Conservation (phyloP, 2,888 invertebrate genomes). For the Torymus tubicola region DNA sequence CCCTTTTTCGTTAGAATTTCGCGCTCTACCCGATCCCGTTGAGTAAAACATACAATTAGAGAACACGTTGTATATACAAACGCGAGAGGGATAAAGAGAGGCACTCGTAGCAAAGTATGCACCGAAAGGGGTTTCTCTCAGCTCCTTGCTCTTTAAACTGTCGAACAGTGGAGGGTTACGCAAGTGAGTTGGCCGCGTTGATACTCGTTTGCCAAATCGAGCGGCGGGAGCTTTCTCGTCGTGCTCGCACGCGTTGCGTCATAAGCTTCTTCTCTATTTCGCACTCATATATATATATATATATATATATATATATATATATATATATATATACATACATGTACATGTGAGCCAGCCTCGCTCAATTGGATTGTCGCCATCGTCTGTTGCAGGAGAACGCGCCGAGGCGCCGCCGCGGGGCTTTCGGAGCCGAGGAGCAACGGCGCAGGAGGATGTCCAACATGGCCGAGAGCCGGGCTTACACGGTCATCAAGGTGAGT, state of each 20-base stretch:
- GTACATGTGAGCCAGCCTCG: too few relatives aligned
- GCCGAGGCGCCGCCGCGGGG: conserved; percentile 63
- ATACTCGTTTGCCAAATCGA: conserved; percentile 51
- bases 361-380: too few relatives aligned
- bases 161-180: conserved; percentile 37
- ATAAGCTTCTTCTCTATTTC: conserved; percentile 34
- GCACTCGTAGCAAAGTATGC: too few relatives aligned
- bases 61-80: too few relatives aligned
- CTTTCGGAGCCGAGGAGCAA: neutral
- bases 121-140: too few relatives aligned
- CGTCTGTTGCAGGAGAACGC: conserved; percentile 64
- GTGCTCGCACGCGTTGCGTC: conserved; percentile 19
- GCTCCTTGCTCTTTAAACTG: conserved; percentile 12
- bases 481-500: conserved; percentile 74
- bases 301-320: too few relatives aligned
- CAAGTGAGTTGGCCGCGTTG: conserved; percentile 4
- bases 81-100: too few relatives aligned
- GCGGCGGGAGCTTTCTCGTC: conserved; percentile 44
- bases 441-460: conserved; percentile 64
- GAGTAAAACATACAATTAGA: too few relatives aligned
- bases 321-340: too few relatives aligned
- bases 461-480: conserved; percentile 73
- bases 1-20: too few relatives aligned
- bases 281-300: neutral
- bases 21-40: too few relatives aligned